phyloP scores from a whole-genome alignment of 2,113 vertebrate genomes.

The Cinclus cinclus region DNA sequence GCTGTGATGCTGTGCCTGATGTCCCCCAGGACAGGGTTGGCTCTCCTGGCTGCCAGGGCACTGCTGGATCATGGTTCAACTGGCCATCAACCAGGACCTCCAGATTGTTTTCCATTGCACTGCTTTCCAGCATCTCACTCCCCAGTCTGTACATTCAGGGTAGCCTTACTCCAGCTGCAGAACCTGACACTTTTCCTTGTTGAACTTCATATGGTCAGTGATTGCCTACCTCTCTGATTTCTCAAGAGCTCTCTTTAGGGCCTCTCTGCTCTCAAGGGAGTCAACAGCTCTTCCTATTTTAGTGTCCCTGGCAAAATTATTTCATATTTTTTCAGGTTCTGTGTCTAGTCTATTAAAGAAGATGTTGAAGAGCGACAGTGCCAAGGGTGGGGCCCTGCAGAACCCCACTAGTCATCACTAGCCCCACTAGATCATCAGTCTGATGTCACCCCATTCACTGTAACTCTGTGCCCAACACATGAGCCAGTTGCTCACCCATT shows the following conservation, averaged over 20 bases:
- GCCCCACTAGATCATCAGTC: too few relatives aligned
- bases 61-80: neutral
- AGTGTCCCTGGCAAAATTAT: neutral
- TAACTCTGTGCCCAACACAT: neutral
- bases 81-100: accelerated
- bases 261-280: neutral
- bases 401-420: neutral
- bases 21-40: accelerated
- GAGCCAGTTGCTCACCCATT: neutral
- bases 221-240: neutral
- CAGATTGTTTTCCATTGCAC: accelerated
- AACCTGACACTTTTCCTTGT: accelerated
- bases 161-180: accelerated
- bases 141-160: too few relatives aligned
- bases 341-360: neutral
- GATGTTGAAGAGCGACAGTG: neutral
- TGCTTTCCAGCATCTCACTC: neutral
- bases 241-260: neutral
- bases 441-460: neutral
- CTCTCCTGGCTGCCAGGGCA: neutral
- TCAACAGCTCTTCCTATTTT: neutral
- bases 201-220: neutral
- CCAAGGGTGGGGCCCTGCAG: neutral
- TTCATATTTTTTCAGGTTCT: accelerated
- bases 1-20: neutral